Conservation (phyloP, 2,888 invertebrate species). For the Lochmaea capreae region DNA sequence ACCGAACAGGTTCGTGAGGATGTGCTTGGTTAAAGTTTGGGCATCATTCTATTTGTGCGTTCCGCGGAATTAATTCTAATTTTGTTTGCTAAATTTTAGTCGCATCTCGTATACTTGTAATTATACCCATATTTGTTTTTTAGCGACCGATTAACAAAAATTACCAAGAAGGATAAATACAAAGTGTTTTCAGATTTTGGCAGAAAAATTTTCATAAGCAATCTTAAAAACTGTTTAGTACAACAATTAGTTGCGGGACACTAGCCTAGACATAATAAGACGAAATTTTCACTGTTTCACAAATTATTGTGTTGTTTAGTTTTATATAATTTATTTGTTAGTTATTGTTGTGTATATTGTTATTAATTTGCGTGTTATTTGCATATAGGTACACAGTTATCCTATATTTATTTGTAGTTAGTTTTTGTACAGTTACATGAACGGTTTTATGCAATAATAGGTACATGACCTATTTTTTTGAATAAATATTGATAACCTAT, state of each 20-base stretch:
- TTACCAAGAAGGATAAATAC: conserved; percentile 54
- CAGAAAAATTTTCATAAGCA: conserved; percentile 54
- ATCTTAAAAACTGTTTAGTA: conserved; percentile 51
- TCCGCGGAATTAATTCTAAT: too few species aligned
- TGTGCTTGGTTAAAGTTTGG: too few species aligned
- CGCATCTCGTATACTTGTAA: background rate
- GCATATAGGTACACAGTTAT: background rate
- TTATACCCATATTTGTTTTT: conserved; percentile 24
- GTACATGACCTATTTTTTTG: conserved; percentile 4
- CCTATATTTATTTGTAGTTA: background rate
- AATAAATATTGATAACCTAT: background rate
- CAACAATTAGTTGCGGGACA: conserved; percentile 55
- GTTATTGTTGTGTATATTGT: conserved; percentile 11
- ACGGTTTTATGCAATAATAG: background rate
- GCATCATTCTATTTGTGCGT: too few species aligned
- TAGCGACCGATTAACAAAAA: conserved; percentile 54
- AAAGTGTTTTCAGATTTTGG: conserved; percentile 57
- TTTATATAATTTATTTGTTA: conserved; percentile 6
- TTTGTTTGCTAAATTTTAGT: background rate
- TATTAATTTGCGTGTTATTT: conserved; percentile 5
- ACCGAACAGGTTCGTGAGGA: too few species aligned
- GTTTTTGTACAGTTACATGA: conserved; percentile 2
- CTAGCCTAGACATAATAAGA: conserved; percentile 34
- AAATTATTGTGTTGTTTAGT: conserved; percentile 5
- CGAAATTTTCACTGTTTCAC: conserved; percentile 26